A percentile compares a stretch with the other conserved stretches of the same genome.
phyloP scores from a whole-genome alignment of 2,888 invertebrate genomes.

The Cremastinae sp. region DNA sequence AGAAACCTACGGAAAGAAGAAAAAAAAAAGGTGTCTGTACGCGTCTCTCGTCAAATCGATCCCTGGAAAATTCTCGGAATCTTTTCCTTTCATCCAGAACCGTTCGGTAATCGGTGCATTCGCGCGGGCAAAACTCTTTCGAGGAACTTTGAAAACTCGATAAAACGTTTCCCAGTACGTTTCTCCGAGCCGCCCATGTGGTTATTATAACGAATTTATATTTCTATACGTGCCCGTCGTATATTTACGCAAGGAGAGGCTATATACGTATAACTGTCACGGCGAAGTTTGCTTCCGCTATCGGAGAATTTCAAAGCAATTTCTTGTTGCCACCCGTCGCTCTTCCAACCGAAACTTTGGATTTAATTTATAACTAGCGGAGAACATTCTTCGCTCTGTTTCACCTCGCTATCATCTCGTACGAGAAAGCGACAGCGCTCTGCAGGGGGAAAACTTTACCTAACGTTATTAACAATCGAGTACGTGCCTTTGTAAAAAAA shows the following conservation, averaged over 20 bases:
- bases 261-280: constrained; percentile 21
- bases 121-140: constrained; percentile 23
- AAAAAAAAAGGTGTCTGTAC: background rate
- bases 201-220: constrained; percentile 24
- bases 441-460: background rate
- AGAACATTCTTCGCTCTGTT: constrained; percentile 56
- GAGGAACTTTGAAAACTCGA: constrained; percentile 49
- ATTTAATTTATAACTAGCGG: constrained; percentile 66
- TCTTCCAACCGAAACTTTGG: constrained; percentile 61
- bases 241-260: constrained; percentile 19
- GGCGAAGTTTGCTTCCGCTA: constrained; percentile 50
- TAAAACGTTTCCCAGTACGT: constrained; percentile 54
- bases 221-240: constrained; percentile 19
- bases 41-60: constrained; percentile 26
- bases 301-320: constrained; percentile 63
- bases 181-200: constrained; percentile 41
- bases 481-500: constrained; percentile 8
- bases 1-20: background rate
- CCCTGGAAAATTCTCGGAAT: constrained; percentile 14
- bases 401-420: constrained; percentile 41
- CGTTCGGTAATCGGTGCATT: constrained; percentile 34
- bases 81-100: constrained; percentile 28
- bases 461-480: constrained; percentile 30
- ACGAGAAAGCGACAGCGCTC: constrained; percentile 1
- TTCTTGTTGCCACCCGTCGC: constrained; percentile 64